phyloP scores from a whole-genome alignment of 2,888 invertebrate species.

The Andrena marginata region DNA sequence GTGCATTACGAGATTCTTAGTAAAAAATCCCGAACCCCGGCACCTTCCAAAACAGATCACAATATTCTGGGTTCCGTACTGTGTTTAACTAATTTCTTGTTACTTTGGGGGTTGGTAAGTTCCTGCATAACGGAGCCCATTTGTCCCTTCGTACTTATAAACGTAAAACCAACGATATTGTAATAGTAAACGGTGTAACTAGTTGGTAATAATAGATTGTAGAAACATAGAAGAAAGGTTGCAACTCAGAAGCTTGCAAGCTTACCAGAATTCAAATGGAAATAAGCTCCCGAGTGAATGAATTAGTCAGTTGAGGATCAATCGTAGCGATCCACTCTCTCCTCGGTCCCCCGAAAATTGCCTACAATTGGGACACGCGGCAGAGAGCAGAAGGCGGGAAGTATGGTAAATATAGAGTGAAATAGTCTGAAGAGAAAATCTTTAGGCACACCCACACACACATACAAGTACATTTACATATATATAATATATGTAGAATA shows the following conservation, averaged over 20 bases:
- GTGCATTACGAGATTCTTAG: no score
- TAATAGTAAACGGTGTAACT: no score
- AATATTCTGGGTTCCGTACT: no score
- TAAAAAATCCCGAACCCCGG: no score
- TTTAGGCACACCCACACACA: slow-evolving; percentile 74
- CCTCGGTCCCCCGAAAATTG: slow-evolving; percentile 36
- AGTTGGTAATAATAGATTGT: no score
- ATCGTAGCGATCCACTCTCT: slow-evolving; percentile 51
- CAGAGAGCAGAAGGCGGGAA: slow-evolving; percentile 54
- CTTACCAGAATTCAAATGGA: background rate
- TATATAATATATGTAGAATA: slow-evolving; percentile 67
- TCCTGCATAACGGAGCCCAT: no score
- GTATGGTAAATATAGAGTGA: slow-evolving; percentile 68
- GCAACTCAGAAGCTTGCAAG: no score
- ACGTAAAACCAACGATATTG: no score
- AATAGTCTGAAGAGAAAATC: slow-evolving; percentile 71
- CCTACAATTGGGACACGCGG: slow-evolving; percentile 46
- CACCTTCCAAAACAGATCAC: no score
- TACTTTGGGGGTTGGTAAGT: no score
- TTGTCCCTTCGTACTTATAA: no score
- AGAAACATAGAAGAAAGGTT: background rate
- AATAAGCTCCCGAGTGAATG: background rate
- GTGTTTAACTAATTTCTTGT: no score
- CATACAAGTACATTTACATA: slow-evolving; percentile 74
- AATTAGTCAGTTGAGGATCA: slow-evolving; percentile 44